phyloP scores from a whole-genome alignment of 2,113 vertebrate genomes.

The Nematolebias whitei region DNA sequence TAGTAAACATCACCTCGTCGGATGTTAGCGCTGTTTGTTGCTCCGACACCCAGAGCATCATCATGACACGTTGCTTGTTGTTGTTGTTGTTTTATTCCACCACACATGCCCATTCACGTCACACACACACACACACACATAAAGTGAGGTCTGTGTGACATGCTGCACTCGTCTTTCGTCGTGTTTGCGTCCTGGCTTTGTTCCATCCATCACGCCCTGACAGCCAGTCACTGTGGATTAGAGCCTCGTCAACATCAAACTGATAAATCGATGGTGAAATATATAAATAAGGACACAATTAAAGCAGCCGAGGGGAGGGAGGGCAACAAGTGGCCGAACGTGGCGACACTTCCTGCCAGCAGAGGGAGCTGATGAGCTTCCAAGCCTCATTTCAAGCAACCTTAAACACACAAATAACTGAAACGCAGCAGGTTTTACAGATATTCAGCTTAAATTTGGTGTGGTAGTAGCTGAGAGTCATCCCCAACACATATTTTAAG shows the following conservation, averaged over 20 bases:
- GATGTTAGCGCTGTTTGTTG: constrained; percentile 47
- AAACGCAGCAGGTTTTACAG: no score
- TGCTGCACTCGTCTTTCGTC: constrained; percentile 61
- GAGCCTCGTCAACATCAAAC: constrained; percentile 61
- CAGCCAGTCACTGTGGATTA: constrained; percentile 77
- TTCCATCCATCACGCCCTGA: constrained; percentile 75
- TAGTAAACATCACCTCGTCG: constrained; percentile 63
- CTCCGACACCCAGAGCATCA: constrained; percentile 58
- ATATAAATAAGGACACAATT: constrained; percentile 73
- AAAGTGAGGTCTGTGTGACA: background rate
- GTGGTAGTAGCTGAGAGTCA: no score
- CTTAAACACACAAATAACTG: no score
- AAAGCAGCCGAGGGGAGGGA: constrained; percentile 42
- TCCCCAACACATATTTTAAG: no score
- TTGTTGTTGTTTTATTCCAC: background rate
- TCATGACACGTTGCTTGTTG: constrained; percentile 65
- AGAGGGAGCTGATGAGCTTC: constrained; percentile 75
- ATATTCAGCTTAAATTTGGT: no score
- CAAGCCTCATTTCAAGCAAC: background rate
- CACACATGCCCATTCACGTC: constrained; percentile 44
- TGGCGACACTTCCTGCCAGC: constrained; percentile 51
- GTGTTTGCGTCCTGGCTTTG: constrained; percentile 67
- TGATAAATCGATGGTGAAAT: constrained; percentile 76
- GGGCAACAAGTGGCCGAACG: constrained; percentile 77
- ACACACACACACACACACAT: constrained; percentile 36